Evolutionary conservation across 2,797 vertebrate genomes (phyloP), one percentile per base, ranked within the genome.

Genomic region (Mallotus villosus): DNA sequence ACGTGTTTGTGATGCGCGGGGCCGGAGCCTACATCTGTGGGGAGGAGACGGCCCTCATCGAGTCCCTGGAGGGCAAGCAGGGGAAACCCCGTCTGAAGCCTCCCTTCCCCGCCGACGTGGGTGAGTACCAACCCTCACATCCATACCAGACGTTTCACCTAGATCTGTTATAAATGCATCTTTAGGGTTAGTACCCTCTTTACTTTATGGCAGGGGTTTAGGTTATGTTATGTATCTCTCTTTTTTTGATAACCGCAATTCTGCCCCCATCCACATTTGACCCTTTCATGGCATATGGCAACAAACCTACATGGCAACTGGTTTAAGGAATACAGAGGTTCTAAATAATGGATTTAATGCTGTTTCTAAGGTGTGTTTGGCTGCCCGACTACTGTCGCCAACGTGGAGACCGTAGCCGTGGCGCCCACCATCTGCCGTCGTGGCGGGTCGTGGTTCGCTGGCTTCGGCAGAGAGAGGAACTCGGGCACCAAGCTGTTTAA

Each of bases 21-120:
- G 97, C 97, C 0, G 97, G 97, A 0, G 97, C 97, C 0, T 98
- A 98, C 84, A 99, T 98, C 89, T 99, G 97, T 0, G 96, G 97
- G 2, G 97, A 98, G 84, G 97, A 98, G 91, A 98, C 97, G 0
- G 97, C 97, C 0, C 94, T 98, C 63, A 99, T 98, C 0, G 97
- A 99, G 87, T 98, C 96, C 69, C 89, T 98, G 0, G 97, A 98
- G 91, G 96, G 97, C 74, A 99, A 99, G 82, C 97, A 98, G 90
- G 97, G 97, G 4, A 99, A 98, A 75, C 97, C 97, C 0, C 94
- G 97, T 1, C 93, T 99, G 68, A 98, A 98, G 87, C 97, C 97
- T 0, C 97, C 97, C 1, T 99, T 99, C 82, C 97, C 97, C 0
- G 97, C 96, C 0, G 97, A 97, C 0, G 94, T 97, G 73, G 97